Evolutionary conservation across 2,797 vertebrate genomes (phyloP).

Genomic region (Gallinago stenura): DNA sequence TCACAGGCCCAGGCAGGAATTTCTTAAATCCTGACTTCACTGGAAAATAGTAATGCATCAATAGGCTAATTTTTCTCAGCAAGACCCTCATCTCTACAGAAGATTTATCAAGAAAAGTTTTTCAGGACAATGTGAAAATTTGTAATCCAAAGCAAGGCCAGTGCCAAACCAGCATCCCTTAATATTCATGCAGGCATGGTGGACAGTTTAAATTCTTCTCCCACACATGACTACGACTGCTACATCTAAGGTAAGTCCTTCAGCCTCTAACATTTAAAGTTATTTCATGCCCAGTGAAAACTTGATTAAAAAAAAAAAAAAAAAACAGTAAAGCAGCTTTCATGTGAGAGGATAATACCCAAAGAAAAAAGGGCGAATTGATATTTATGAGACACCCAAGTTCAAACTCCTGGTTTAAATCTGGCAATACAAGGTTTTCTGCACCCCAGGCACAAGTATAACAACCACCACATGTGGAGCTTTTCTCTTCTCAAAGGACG

Average conservation of each 20-base stretch:
- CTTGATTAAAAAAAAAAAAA: not conserved
- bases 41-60: not conserved
- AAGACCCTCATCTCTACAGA: not conserved
- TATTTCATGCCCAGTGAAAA: not conserved
- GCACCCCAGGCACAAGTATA: not conserved
- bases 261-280: not conserved
- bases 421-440: not conserved
- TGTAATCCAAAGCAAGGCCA: not conserved
- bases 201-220: not conserved
- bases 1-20: not conserved
- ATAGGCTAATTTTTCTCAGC: not conserved
- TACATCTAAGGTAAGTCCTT: not conserved
- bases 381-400: not conserved
- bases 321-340: not conserved
- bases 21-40: not conserved
- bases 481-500: not conserved
- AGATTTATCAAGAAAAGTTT: not conserved
- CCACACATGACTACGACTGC: not conserved
- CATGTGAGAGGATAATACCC: not conserved
- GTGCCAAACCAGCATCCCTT: not conserved
- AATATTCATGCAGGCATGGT: not conserved
- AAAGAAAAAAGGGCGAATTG: not conserved
- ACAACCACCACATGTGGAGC: rapidly evolving
- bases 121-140: not conserved
- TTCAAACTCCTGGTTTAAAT: not conserved